Base-by-base conservation (phyloP, 2,888 invertebrate genomes). In the Eupithecia inturbata region DNA sequence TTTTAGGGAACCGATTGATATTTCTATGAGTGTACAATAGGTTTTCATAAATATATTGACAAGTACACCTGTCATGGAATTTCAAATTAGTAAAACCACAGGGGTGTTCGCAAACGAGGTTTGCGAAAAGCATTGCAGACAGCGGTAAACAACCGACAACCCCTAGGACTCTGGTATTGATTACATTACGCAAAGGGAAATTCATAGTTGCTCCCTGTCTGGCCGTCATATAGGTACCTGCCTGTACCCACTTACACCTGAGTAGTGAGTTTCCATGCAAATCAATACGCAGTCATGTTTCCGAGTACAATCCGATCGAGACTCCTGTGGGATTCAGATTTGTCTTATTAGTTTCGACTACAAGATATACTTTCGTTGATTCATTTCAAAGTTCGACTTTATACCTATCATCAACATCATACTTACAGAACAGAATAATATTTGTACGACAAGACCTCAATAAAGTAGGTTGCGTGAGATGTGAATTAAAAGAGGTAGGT, bases 161-260 rank as follows among this genome's bases (percentile, higher is more conserved):
- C 80, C 80, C 78, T 78, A 77, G 80, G 80, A 78, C 78, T 81
- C 74, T 75, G 72, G 79, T 86, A 88, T 85, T 85, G 88, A 87
- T 87, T 86, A 82, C 83, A 84, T 86, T 85, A 84, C 83, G 86
- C 85, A 87, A 86, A 87, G 85, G 85, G 83, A 84, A 88, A 84
- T 79, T 78, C 79, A 76, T 75, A 82, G 82, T 81, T 81, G 83
- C 80, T 82, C 83, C 84, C 81, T 81, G 84, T 82, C 84, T 84
- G 76, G 77, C 74, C 71, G 77, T 74, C 76, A 75, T 81, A 31
- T 16, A 16, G 41, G 31, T 33, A 62, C 31, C 19, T 49, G 10
- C 31, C 19, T 49, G 10, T 10, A 53, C 49, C 62, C 3, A 14
- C 10, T 2, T 57, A 80, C 79, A 81, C 79, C 80, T 81, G 79